These are phyloP conservation scores for Nesogale talazaci DNA, from an alignment of 2,113 vertebrate species.

Conservation along the genomic window DNA sequence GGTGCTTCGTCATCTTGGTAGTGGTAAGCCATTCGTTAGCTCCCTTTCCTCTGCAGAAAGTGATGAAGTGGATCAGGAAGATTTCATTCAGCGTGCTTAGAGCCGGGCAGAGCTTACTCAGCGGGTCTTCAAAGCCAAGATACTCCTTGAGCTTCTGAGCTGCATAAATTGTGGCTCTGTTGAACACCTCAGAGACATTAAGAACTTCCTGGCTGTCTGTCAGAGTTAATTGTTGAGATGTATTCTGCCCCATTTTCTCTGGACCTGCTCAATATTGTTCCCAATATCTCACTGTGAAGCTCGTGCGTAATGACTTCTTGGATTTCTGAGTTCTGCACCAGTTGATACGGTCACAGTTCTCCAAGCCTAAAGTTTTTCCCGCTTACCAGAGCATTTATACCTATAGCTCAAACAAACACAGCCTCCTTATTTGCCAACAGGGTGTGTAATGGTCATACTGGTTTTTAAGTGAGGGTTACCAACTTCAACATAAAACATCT, in stretches of 20 bases:
- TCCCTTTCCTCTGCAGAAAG: constrained; percentile 79
- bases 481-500: constrained; percentile 54
- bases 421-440: background rate
- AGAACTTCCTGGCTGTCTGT: constrained; percentile 65
- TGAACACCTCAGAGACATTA: constrained; percentile 75
- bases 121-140: constrained; percentile 82
- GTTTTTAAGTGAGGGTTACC: background rate
- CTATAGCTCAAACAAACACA: background rate
- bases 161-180: constrained; percentile 65
- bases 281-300: background rate
- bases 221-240: constrained; percentile 29
- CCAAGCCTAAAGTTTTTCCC: background rate
- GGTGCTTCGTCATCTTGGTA: constrained; percentile 83
- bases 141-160: constrained; percentile 81
- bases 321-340: background rate
- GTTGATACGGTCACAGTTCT: background rate
- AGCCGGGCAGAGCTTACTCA: constrained; percentile 76
- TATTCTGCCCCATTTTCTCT: constrained; percentile 80
- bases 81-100: constrained; percentile 72
- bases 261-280: background rate
- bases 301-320: background rate
- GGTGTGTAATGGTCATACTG: constrained; percentile 52
- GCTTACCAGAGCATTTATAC: constrained; percentile 26
- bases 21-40: constrained; percentile 66
- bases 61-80: constrained; percentile 83